phyloP scores from a whole-genome alignment of 2,888 invertebrate genomes.

The Drosophila basisetae region DNA sequence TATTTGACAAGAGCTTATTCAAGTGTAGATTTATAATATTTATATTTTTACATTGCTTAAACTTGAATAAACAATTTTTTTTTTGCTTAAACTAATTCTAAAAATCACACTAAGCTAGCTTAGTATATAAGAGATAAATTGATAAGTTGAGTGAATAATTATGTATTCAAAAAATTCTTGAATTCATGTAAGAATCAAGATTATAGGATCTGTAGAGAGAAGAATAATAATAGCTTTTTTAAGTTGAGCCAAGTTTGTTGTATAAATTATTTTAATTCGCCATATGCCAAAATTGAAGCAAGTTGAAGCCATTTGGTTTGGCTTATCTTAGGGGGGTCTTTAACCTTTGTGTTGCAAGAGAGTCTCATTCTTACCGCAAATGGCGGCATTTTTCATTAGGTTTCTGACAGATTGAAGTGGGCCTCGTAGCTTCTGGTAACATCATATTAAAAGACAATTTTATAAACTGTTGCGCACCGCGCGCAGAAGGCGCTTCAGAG shows the following conservation, averaged over 20 bases:
- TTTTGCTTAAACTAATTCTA: neutral
- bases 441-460: constrained; percentile 70
- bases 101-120: neutral
- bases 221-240: neutral
- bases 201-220: neutral
- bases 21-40: neutral
- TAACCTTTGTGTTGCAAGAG: neutral
- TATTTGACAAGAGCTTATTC: neutral
- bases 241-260: neutral
- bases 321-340: neutral
- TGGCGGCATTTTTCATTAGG: constrained; percentile 39
- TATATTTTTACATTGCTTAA: too few relatives aligned
- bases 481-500: constrained; percentile 6
- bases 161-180: neutral
- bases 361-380: constrained; percentile 3
- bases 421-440: constrained; percentile 4
- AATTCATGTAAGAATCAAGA: neutral
- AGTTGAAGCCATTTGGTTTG: neutral
- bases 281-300: neutral
- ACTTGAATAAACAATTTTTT: neutral
- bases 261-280: neutral
- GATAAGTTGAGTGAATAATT: neutral
- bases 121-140: neutral
- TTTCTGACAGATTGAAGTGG: constrained; percentile 14
- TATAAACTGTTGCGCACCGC: constrained; percentile 62